Evolutionary conservation across 2,888 invertebrate species (phyloP).

Genomic region (Saturnia japonica): DNA sequence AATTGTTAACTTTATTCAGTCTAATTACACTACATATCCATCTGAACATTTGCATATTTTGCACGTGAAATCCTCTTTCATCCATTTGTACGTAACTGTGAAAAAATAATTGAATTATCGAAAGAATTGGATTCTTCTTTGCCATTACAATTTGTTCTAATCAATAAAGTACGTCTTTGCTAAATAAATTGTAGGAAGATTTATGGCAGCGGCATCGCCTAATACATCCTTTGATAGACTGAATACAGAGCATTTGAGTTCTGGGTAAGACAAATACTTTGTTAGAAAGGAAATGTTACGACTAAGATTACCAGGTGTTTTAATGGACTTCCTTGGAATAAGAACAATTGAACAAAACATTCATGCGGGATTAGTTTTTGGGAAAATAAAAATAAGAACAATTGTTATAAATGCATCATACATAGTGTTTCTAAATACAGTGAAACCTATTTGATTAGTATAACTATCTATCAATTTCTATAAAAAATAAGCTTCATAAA

Average conservation of each 20-base stretch:
- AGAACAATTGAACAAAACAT: background rate
- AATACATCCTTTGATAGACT: slow-evolving; percentile 2
- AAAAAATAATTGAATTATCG: background rate
- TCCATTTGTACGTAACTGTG: no score
- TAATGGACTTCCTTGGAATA: background rate
- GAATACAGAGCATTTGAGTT: slow-evolving; percentile 6
- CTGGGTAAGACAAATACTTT: background rate
- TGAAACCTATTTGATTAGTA: no score
- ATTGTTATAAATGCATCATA: background rate
- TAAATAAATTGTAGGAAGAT: background rate
- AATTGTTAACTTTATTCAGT: no score
- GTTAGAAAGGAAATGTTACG: background rate
- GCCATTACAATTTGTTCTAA: background rate
- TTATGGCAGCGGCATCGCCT: background rate
- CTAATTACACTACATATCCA: no score
- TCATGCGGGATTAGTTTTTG: background rate
- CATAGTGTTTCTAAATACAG: background rate
- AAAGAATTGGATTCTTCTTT: background rate
- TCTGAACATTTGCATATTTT: no score
- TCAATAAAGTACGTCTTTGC: background rate
- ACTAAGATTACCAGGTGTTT: background rate
- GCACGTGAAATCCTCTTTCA: no score
- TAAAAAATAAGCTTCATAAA: no score
- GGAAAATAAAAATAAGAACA: background rate
- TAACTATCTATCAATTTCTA: background rate